Base-by-base conservation (phyloP, 2,113 vertebrate genomes). In the human region DNA sequence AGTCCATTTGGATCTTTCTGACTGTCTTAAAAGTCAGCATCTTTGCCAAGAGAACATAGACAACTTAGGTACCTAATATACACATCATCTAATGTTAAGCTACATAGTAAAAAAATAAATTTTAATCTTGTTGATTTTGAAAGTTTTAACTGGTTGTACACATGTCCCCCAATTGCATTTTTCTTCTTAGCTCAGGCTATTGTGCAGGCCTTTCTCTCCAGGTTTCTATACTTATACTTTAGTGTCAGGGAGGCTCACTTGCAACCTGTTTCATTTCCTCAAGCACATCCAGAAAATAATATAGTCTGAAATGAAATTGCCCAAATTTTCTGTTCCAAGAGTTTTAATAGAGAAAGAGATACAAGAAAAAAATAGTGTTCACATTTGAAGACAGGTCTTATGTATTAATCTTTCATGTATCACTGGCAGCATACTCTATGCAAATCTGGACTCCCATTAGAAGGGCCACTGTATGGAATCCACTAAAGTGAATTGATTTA, bases 401-500 rank as follows among this genome's bases (percentile, higher is more conserved):
- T 3, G 0, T 10, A 45, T 59, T 78, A 40, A 76, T 92, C 17
- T 93, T 66, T 81, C n/a, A 68, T 16, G 1, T 40, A 11, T 30
- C 2, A 20, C 40, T 89, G 52, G 4, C 1, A 52, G 2, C 1
- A 25, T 18, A 5, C 0, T 38, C 0, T 20, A 27, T 50, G 43
- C 25, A 90, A 84, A 25, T 76, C 2, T 2, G 14, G 27, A 52
- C 9, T 82, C 27, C 22, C 4, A 45, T 16, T 64, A 80, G 22
- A 48, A 86, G 43, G 64, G 4, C 1, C 18, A 48, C 10, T 57
- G 3, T 6, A 25, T 70, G 7, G 10, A 82, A 45, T 8, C 6
- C 23, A 11, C 27, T 32, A 48, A 1, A 25, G 17, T 2, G 25
- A 48, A 61, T 55, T 16, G 8, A 35, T 4, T 38, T 68, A 70